Percentiles rank a stretch among this genome's conserved stretches.
phyloP scores from a whole-genome alignment of 2,797 vertebrate genomes.

The Remorina albescens region DNA sequence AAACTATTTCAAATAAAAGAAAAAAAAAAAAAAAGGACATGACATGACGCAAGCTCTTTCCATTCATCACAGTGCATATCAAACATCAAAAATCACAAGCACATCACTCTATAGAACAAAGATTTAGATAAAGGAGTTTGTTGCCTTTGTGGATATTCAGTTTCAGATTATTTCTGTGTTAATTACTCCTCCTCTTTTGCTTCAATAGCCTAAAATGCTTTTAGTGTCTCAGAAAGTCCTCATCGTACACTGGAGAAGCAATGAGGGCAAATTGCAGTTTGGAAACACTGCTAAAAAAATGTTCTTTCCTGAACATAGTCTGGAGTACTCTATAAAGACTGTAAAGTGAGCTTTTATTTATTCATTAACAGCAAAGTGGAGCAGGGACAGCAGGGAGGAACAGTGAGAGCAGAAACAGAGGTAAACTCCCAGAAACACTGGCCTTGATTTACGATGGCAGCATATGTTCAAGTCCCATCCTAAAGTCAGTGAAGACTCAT shows the following conservation, averaged over 20 bases:
- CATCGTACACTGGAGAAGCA: conserved; percentile 42
- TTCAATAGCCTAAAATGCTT: conserved; percentile 64
- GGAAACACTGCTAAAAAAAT: conserved; percentile 61
- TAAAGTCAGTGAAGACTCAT: conserved; percentile 33
- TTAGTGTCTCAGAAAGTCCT: conserved; percentile 45
- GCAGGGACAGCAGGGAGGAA: conserved; percentile 69
- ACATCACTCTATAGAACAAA: conserved; percentile 15
- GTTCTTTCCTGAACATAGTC: conserved; percentile 62
- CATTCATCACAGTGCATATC: conserved; percentile 6
- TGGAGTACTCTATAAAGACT: conserved; percentile 70
- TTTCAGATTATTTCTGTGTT: conserved; percentile 41
- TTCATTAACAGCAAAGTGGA: conserved; percentile 82
- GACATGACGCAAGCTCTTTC: conserved; percentile 23
- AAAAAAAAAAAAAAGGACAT: neutral
- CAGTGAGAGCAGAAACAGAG: conserved; percentile 59
- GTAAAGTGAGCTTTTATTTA: conserved; percentile 78
- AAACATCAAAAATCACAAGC: conserved; percentile 21
- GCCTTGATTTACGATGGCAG: conserved; percentile 74
- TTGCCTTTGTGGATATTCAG: neutral
- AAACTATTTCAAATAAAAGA: neutral
- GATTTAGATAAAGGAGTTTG: conserved; percentile 26
- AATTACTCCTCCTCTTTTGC: conserved; percentile 47
- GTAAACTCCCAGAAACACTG: conserved; percentile 73
- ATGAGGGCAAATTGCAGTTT: conserved; percentile 59
- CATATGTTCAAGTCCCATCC: conserved; percentile 65